Conservation (phyloP, 2,113 vertebrate genomes). For the Megatriorchis doriae region DNA sequence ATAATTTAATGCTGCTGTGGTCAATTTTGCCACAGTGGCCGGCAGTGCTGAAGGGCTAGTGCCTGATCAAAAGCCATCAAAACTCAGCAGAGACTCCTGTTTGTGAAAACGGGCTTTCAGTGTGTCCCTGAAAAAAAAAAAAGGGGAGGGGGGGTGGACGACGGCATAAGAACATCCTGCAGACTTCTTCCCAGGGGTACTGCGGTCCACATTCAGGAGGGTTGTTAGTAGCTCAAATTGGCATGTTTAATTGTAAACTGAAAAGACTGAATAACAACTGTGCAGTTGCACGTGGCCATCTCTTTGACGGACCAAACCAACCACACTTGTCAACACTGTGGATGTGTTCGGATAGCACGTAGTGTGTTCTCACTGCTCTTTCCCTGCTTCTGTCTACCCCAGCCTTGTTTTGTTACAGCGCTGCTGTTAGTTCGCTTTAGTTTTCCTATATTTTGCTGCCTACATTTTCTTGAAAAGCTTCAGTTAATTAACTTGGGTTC, state of each 20-base stretch:
- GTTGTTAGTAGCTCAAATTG: not conserved
- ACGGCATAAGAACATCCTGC: not conserved
- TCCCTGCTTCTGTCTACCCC: not conserved
- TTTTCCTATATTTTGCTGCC: not conserved
- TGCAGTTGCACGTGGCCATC: not conserved
- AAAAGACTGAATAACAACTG: not conserved
- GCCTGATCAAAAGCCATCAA: constrained; percentile 60
- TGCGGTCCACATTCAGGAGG: not conserved
- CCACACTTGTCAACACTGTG: not conserved
- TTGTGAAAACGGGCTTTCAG: not conserved
- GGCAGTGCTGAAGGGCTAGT: constrained; percentile 50
- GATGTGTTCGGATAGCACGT: not conserved
- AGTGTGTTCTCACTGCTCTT: not conserved
- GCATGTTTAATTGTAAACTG: not conserved
- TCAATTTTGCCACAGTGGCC: constrained; percentile 46
- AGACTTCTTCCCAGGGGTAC: constrained; percentile 12
- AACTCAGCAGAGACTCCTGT: constrained; percentile 22
- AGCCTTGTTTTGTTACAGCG: not conserved
- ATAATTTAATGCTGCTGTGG: constrained; percentile 53
- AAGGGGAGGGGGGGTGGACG: fast-evolving
- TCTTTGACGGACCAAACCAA: not conserved
- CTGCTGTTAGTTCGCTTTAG: not conserved
- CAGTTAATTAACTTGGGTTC: not conserved
- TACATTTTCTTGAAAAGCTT: not conserved
- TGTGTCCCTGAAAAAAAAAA: not conserved